Evolutionary conservation across 2,113 vertebrate species (phyloP).

Genomic region (Elgaria multicarinata): DNA sequence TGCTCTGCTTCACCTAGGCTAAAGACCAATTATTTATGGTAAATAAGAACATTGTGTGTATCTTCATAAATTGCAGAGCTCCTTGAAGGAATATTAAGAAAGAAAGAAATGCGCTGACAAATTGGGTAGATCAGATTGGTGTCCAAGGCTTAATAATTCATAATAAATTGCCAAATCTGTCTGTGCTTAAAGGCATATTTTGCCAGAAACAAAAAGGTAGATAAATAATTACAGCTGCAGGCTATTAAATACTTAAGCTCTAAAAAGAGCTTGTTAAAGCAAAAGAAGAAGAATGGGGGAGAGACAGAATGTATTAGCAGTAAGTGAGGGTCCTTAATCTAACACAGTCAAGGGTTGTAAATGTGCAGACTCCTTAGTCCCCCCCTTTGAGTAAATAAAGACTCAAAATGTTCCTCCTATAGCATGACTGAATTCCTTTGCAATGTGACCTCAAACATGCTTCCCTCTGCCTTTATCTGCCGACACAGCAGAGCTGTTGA

Average conservation of each 20-base stretch:
- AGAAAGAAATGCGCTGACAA: background rate
- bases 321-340: conserved; percentile 46
- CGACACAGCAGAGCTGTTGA: conserved; percentile 61
- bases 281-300: conserved; percentile 43
- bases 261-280: conserved; percentile 40
- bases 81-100: background rate
- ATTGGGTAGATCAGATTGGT: background rate
- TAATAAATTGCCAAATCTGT: conserved; percentile 37
- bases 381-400: conserved; percentile 67
- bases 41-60: background rate
- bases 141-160: conserved; percentile 36
- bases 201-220: conserved; percentile 47
- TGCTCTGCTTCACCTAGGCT: background rate
- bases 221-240: conserved; percentile 44
- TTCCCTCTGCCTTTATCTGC: conserved; percentile 70
- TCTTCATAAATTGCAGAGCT: background rate
- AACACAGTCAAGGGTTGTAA: conserved; percentile 51
- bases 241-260: conserved; percentile 52
- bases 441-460: conserved; percentile 63
- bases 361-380: conserved; percentile 53
- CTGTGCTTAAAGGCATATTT: conserved; percentile 38
- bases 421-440: conserved; percentile 64
- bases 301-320: conserved; percentile 49
- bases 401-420: conserved; percentile 57
- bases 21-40: conserved; percentile 38